These are phyloP conservation scores for Phalacrocorax pelagicus DNA, from an alignment of 2,113 vertebrate genomes.

Conservation along the genomic window DNA sequence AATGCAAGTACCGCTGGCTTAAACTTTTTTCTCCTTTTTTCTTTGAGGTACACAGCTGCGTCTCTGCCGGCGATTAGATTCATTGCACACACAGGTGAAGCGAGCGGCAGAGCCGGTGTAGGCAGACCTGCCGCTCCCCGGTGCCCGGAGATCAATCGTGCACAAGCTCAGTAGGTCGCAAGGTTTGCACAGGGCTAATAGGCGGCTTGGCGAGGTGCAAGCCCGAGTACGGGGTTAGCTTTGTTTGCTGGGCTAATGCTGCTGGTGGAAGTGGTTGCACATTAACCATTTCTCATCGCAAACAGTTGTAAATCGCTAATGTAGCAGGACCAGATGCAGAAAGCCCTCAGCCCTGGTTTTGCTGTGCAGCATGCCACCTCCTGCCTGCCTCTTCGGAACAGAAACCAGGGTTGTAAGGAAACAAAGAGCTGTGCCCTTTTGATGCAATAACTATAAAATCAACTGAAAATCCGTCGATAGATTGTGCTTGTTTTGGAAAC, in stretches of 20 bases:
- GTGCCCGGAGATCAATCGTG: rapidly evolving
- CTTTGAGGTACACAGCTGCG: background rate
- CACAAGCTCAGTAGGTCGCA: background rate
- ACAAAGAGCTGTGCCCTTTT: background rate
- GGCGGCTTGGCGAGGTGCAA: background rate
- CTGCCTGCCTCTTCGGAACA: background rate
- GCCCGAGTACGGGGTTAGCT: background rate
- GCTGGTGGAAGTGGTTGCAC: background rate
- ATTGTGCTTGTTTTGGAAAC: background rate
- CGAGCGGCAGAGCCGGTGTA: rapidly evolving
- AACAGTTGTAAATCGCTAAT: background rate
- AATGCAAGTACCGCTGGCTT: background rate
- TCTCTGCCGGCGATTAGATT: background rate
- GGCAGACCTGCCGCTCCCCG: background rate
- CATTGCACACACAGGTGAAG: background rate
- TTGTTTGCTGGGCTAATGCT: background rate
- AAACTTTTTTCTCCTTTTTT: background rate
- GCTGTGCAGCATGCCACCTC: background rate
- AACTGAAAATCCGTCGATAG: background rate
- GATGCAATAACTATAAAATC: background rate
- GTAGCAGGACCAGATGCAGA: background rate
- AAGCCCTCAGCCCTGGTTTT: background rate
- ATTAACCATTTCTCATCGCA: background rate
- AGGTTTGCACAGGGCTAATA: background rate
- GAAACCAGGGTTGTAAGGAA: background rate